Evolutionary conservation across 2,888 invertebrate genomes (phyloP).

Genomic region (Schizaphis graminum): DNA sequence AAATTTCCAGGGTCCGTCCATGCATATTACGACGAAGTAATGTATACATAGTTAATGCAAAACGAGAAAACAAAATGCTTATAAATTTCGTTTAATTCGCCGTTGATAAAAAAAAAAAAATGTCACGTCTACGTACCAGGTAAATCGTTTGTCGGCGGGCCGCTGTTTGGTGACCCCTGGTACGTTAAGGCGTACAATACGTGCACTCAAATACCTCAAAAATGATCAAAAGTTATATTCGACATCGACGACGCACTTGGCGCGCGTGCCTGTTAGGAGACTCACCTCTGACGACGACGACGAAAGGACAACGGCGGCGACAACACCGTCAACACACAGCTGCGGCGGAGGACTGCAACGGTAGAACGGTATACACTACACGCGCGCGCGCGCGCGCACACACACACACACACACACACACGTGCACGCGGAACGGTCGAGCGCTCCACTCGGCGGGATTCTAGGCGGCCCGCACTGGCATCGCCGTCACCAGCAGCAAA

Average conservation of each 20-base stretch:
- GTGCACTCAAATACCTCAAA: neutral
- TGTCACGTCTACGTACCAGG: neutral
- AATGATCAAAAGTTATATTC: neutral
- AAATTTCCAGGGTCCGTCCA: too few relatives aligned
- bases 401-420: neutral
- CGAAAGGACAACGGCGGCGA: neutral
- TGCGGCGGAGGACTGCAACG: neutral
- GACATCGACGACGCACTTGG: neutral
- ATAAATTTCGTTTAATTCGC: too few relatives aligned
- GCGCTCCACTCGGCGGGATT: conserved; percentile 9
- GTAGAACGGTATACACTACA: neutral
- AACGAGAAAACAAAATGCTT: too few relatives aligned
- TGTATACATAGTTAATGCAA: too few relatives aligned
- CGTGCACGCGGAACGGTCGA: conserved; percentile 1
- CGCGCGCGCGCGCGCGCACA: too few relatives aligned
- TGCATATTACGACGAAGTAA: too few relatives aligned
- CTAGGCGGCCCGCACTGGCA: neutral
- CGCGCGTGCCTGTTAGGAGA: neutral
- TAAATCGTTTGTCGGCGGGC: neutral
- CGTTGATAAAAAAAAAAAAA: too few relatives aligned
- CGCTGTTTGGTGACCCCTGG: neutral
- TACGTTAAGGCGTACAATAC: neutral
- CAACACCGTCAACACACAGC: neutral
- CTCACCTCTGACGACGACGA: conserved; percentile 4
- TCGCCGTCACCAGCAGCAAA: neutral